Base-by-base conservation (phyloP, 2,113 vertebrate genomes). In the human region DNA sequence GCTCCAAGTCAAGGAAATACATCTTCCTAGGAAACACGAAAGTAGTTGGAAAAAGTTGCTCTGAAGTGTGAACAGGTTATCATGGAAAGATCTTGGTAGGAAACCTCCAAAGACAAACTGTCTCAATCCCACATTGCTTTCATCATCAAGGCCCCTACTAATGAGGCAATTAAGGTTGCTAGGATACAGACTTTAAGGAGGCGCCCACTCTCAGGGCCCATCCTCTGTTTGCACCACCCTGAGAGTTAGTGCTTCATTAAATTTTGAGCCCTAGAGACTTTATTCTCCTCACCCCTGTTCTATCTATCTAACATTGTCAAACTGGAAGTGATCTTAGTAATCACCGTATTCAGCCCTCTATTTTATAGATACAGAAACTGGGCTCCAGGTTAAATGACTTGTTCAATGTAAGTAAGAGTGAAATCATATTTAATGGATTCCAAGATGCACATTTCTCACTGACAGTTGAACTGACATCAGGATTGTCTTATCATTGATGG, bases 171-270 rank as follows among this genome's bases (percentile, higher is more conserved):
- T 25, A 57, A 50, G 13, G 16, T 27, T 75, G 20, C 17, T 6
- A 16, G 12, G 20, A 16, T 90, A 23, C 20, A 52, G 2, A 13
- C 22, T 20, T 68, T 86, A 27, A 85, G 55, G 88, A 78, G n/a
- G 9, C 0, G 0, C 16, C 78, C 16, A 32, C 20, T 70, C 30
- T 52, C 2, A 9, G 23, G 48, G 5, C 18, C 64, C 50, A 22
- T 6, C 20, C 18, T 79, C 20, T 4, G 23, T 5, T 13, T 8
- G 13, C 38, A 45, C 12, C 16, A 2, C 22, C 35, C n/a, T 6
- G 27, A 43, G 13, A 48, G 30, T 32, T 11, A 66, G 45, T 40
- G 43, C 48, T 12, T 83, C 61, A 5, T 61, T 68, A 50, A 70
- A 83, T 40, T 16, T 32, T 13, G 27, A 50, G 32, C 35, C n/a